A percentile compares a stretch with the other conserved stretches of the same genome.
Evolutionary conservation across 1,140 invertebrate species (phyloP).

Genomic region (Heliconius hewitsoni): DNA sequence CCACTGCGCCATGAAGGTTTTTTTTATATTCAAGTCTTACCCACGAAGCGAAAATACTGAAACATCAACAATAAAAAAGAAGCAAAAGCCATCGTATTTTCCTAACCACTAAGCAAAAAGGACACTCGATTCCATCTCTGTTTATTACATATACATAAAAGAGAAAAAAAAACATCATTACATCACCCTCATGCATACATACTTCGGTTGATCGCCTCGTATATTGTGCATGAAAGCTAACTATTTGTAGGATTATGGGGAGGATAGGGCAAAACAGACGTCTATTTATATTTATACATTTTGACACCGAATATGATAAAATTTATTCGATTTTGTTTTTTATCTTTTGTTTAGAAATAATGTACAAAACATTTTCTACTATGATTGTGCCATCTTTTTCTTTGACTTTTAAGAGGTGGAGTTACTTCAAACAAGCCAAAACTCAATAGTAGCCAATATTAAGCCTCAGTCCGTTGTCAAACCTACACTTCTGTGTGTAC

Average conservation of each 20-base stretch:
- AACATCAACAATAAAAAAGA: constrained; percentile 3
- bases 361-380: too few relatives aligned
- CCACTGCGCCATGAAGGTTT: background rate
- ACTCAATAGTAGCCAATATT: too few relatives aligned
- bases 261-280: background rate
- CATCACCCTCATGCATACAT: constrained; percentile 16
- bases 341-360: too few relatives aligned
- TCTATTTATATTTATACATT: background rate
- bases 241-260: constrained; percentile 10
- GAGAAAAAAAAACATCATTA: background rate
- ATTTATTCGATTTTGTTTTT: background rate
- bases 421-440: too few relatives aligned
- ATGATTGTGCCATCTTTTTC: too few relatives aligned
- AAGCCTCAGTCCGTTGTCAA: too few relatives aligned
- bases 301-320: background rate
- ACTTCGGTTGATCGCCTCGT: constrained; percentile 18
- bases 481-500: too few relatives aligned
- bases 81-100: background rate
- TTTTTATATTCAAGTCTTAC: background rate
- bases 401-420: too few relatives aligned
- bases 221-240: constrained; percentile 20
- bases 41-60: background rate
- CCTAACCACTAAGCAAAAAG: constrained; percentile 5
- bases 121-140: constrained; percentile 12
- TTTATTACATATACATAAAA: constrained; percentile 3